phyloP scores from a whole-genome alignment of 2,113 vertebrate genomes.

The Butastur rufipennis region DNA sequence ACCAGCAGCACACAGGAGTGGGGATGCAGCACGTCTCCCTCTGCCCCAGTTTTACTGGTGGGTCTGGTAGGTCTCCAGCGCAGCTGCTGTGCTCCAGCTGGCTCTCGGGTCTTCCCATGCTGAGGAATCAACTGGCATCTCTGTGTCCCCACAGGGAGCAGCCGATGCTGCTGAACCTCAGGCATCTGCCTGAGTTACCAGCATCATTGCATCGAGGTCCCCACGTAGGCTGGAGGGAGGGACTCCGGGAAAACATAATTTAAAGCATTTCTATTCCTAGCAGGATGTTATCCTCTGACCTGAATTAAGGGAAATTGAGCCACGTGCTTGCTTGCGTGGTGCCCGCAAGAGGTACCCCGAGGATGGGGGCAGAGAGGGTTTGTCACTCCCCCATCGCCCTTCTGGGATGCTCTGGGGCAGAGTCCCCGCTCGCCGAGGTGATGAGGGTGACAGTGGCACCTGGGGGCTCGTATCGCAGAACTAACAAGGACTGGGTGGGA shows the following conservation, averaged over 20 bases:
- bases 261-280: neutral
- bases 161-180: neutral
- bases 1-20: neutral
- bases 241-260: neutral
- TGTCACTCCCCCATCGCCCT: neutral
- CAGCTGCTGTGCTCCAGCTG: neutral
- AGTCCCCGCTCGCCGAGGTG: accelerated
- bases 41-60: neutral
- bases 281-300: neutral
- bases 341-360: accelerated
- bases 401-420: neutral
- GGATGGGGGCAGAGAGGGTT: neutral
- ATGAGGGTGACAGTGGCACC: neutral
- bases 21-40: neutral
- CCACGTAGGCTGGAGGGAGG: neutral
- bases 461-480: neutral
- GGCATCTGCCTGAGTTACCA: neutral
- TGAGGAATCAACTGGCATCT: neutral
- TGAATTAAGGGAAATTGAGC: neutral
- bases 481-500: neutral
- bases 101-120: neutral
- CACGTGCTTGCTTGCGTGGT: accelerated
- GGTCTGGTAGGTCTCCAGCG: neutral
- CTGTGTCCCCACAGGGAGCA: neutral
- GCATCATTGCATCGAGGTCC: neutral